phyloP scores from a whole-genome alignment of 2,888 invertebrate genomes.

The Drosophila kuntzei region DNA sequence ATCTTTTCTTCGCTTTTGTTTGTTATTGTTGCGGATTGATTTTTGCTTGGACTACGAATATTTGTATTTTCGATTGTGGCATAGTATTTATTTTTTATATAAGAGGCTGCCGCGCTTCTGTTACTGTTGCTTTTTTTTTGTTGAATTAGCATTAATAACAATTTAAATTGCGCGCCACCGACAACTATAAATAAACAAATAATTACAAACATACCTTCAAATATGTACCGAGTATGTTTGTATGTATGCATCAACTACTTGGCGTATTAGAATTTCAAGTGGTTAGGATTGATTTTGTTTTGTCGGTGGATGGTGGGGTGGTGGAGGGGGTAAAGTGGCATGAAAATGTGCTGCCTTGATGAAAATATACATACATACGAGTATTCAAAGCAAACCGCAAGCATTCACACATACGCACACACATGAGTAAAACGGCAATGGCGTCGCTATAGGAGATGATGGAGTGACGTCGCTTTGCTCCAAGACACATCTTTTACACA shows the following conservation, averaged over 20 bases:
- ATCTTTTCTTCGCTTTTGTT: constrained; percentile 35
- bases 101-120: constrained; percentile 18
- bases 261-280: constrained; percentile 51
- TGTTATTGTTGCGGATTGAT: constrained; percentile 56
- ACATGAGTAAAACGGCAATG: constrained; percentile 39
- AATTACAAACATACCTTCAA: constrained; percentile 24
- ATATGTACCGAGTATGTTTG: constrained; percentile 1
- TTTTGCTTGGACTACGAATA: constrained; percentile 52
- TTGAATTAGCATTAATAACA: constrained; percentile 73
- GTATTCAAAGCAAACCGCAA: constrained; percentile 53
- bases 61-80: constrained; percentile 50
- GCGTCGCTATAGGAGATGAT: constrained; percentile 50
- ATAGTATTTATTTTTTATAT: constrained; percentile 41
- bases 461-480: constrained; percentile 40
- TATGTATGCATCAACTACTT: constrained; percentile 28
- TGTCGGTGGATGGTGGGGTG: too few species aligned
- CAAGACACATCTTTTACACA: constrained; percentile 60
- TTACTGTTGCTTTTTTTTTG: constrained; percentile 43
- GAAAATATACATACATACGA: constrained; percentile 27
- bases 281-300: constrained; percentile 50
- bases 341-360: constrained; percentile 40
- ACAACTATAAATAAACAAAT: constrained; percentile 57
- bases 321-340: constrained; percentile 5
- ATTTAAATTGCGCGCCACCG: constrained; percentile 56
- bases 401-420: constrained; percentile 1